Conservation (phyloP, 2,888 invertebrate species). For the Synanthedon formicaeformis region DNA sequence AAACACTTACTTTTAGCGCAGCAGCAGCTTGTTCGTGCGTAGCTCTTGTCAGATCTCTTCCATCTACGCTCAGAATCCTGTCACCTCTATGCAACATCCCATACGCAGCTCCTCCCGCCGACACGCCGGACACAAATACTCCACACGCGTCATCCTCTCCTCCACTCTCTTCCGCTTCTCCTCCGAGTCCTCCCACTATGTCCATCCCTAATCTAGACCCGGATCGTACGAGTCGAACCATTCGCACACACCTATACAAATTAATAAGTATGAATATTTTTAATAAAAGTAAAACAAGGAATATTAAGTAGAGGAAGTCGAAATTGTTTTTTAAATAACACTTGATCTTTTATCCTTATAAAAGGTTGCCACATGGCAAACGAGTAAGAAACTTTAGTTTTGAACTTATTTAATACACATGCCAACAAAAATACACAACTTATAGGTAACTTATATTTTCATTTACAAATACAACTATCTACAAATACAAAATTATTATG, state of each 20-base stretch:
- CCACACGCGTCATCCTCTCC: conserved; percentile 55
- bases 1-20: conserved; percentile 53
- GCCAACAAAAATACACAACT: too few species aligned
- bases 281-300: neutral
- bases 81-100: conserved; percentile 76
- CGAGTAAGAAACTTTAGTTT: too few species aligned
- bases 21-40: conserved; percentile 85
- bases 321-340: neutral
- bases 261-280: neutral
- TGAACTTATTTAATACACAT: too few species aligned
- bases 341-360: too few species aligned
- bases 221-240: conserved; percentile 58
- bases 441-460: too few species aligned
- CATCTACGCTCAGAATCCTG: conserved; percentile 81
- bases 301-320: neutral
- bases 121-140: conserved; percentile 62
- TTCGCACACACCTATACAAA: conserved; percentile 48
- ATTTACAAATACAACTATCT: too few species aligned
- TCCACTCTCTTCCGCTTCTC: conserved; percentile 37
- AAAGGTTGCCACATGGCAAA: too few species aligned
- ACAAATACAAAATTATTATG: too few species aligned
- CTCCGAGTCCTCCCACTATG: conserved; percentile 62
- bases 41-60: conserved; percentile 77
- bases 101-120: conserved; percentile 53
- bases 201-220: conserved; percentile 66